Evolutionary conservation across 2,888 invertebrate genomes (phyloP).

Genomic region (Gonocerus acuteangulatus): DNA sequence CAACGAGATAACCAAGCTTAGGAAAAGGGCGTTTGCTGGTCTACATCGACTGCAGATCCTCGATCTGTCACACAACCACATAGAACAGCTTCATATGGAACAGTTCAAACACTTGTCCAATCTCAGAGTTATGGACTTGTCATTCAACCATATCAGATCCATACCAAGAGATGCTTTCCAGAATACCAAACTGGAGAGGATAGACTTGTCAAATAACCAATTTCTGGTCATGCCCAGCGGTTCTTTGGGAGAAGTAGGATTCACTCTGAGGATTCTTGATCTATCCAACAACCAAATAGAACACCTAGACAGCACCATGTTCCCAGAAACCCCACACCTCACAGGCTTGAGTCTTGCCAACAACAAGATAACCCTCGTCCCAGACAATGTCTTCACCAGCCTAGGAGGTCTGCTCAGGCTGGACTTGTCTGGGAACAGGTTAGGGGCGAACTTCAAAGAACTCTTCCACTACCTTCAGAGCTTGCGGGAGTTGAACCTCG

Average conservation of each 20-base stretch:
- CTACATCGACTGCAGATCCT: constrained; percentile 66
- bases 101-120: constrained; percentile 71
- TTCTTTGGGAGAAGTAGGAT: constrained; percentile 69
- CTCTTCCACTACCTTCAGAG: constrained; percentile 79
- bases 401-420: constrained; percentile 68
- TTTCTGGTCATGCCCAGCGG: constrained; percentile 69
- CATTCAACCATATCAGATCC: constrained; percentile 63
- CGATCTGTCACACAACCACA: constrained; percentile 67
- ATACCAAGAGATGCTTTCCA: constrained; percentile 71
- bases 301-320: constrained; percentile 80
- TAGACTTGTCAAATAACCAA: constrained; percentile 71
- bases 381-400: constrained; percentile 82
- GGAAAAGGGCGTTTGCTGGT: constrained; percentile 69
- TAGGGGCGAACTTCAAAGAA: constrained; percentile 80
- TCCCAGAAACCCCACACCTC: constrained; percentile 72
- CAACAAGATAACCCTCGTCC: constrained; percentile 74
- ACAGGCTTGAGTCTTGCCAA: constrained; percentile 67
- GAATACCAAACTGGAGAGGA: constrained; percentile 68
- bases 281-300: constrained; percentile 73
- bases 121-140: constrained; percentile 63
- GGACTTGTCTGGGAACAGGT: constrained; percentile 70
- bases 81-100: constrained; percentile 68
- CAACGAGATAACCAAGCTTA: constrained; percentile 64
- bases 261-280: constrained; percentile 68
- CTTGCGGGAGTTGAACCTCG: constrained; percentile 66